A percentile compares a stretch with the other conserved stretches of the same genome.
Evolutionary conservation across 2,797 vertebrate species (phyloP).

Genomic region (Lates japonicus): DNA sequence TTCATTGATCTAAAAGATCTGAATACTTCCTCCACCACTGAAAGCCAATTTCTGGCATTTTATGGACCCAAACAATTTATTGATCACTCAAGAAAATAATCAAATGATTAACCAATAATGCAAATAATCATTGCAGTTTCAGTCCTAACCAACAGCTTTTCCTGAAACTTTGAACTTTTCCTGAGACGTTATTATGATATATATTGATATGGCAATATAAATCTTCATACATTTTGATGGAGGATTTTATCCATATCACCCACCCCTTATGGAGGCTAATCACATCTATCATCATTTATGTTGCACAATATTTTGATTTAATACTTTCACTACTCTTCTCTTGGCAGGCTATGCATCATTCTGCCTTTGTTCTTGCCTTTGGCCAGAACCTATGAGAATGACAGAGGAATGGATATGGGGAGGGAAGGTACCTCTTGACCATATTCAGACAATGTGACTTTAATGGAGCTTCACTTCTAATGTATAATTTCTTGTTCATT

Average conservation of each 20-base stretch:
- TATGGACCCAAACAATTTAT: background rate
- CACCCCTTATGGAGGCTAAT: background rate
- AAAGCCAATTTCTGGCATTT: background rate
- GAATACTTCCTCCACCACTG: too few species aligned
- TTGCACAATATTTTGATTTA: background rate
- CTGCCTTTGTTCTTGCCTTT: background rate
- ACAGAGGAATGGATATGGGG: background rate
- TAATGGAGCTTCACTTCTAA: slow-evolving; percentile 50
- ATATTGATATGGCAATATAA: background rate
- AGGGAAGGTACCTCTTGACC: background rate
- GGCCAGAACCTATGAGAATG: background rate
- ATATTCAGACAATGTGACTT: slow-evolving; percentile 52
- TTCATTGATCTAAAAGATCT: too few species aligned
- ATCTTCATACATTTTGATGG: background rate
- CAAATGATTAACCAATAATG: too few species aligned
- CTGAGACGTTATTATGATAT: background rate
- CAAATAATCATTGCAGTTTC: background rate
- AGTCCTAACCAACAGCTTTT: too few species aligned
- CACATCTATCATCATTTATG: slow-evolving; percentile 3
- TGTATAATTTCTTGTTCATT: slow-evolving; percentile 48
- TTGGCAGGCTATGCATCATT: background rate
- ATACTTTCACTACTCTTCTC: background rate
- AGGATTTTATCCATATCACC: background rate
- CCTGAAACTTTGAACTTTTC: background rate
- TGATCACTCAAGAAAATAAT: background rate